Evolutionary conservation across 2,797 vertebrate species (phyloP), one percentile per base, ranked within the genome.

Genomic region (Anniella stebbinsi): DNA sequence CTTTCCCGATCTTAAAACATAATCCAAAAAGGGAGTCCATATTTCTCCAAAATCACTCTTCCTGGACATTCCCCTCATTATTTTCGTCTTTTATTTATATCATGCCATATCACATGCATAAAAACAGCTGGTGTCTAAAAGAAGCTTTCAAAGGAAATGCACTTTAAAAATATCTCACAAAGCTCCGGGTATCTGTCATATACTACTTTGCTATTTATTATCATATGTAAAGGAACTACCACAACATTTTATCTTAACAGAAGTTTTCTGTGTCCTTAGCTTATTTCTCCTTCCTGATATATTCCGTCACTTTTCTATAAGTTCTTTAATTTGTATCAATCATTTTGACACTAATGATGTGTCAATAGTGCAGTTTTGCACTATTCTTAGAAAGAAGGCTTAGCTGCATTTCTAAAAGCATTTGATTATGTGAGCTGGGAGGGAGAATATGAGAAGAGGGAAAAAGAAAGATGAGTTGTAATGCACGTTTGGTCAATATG

Each of bases 261-360:
- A 78, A 75, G 84, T 78, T 89, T 93, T 23, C 88, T 48, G 66
- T 87, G 87, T 78, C 81, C 90, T 93, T 70, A 91, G 60, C 70
- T 90, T 72, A 3, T 21, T 91, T 2, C 21, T 91, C 73, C 86
- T 84, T 85, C n/a, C 76, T 90, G 45, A 88, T 93, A 82, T 89
- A 81, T 92, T 93, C 72, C 57, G 63, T 66, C 66, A 57, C 60
- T 69, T 41, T 82, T 92, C 67, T 88, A 54, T 67, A 86, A 86
- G 41, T 78, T 86, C 87, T 89, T 70, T 81, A 51, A 88, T 84
- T 90, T 87, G 33, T 77, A 80, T 57, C 60, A 87, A 41, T 15
- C 88, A 17, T 91, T 90, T 94, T 89, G 78, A 80, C 69, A 17
- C 36, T 87, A 28, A 13, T 0, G 0, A 80, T 72, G 45, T 82